phyloP scores from a whole-genome alignment of 2,888 invertebrate species.

The Chymomyza amoena region DNA sequence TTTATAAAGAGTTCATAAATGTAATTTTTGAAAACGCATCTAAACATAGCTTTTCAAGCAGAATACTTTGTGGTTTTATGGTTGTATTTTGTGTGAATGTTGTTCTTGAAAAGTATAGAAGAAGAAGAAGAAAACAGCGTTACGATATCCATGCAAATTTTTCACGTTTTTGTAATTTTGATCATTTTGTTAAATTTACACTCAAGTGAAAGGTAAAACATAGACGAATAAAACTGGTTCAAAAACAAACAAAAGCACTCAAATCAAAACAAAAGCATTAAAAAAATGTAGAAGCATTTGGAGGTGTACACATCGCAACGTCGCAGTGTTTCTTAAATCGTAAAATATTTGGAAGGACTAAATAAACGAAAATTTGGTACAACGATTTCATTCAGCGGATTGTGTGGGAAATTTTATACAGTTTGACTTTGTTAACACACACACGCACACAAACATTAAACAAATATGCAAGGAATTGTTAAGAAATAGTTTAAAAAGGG shows the following conservation, averaged over 20 bases:
- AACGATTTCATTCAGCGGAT: too few species aligned
- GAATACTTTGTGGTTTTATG: not conserved
- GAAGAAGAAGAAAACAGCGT: conserved; percentile 68
- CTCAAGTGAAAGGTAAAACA: conserved; percentile 23
- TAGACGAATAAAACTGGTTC: conserved; percentile 20
- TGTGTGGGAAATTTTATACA: not conserved
- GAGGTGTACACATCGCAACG: conserved; percentile 5
- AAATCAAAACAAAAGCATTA: not conserved
- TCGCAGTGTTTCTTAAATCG: conserved; percentile 3
- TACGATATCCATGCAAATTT: conserved; percentile 78
- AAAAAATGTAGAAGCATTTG: conserved; percentile 6
- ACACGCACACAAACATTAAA: conserved; percentile 16
- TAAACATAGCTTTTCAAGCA: not conserved
- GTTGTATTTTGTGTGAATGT: conserved; percentile 14
- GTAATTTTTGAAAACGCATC: not conserved
- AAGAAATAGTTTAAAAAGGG: conserved; percentile 9
- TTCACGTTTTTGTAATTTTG: conserved; percentile 63
- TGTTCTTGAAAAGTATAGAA: conserved; percentile 40
- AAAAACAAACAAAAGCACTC: not conserved
- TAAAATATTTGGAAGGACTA: not conserved
- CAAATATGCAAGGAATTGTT: conserved; percentile 2
- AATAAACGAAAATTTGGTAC: conserved; percentile 7
- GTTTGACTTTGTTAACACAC: not conserved
- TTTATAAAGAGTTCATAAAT: not conserved
- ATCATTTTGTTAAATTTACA: conserved; percentile 61